Evolutionary conservation across 2,888 invertebrate species (phyloP).

Genomic region (Willowsia nigromaculata): DNA sequence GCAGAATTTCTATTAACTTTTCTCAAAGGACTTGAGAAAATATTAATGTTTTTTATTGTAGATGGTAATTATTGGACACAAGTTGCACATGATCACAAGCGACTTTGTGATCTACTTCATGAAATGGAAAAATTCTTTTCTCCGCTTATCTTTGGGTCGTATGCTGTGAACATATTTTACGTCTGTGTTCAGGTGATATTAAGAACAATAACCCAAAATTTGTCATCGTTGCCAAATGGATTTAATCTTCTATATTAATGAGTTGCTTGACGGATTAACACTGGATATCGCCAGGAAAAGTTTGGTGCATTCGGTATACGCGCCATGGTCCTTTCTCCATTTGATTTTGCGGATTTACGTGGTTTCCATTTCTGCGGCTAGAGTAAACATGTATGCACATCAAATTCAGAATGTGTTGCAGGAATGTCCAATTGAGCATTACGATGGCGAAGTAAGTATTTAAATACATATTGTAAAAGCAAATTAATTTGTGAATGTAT

Average conservation of each 20-base stretch:
- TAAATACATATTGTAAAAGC: too few relatives aligned
- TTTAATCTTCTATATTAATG: too few relatives aligned
- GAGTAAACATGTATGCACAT: constrained; percentile 60
- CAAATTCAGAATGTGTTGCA: constrained; percentile 50
- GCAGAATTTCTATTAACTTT: not conserved
- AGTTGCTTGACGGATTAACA: constrained; percentile 41
- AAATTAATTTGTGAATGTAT: not conserved
- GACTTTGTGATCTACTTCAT: constrained; percentile 55
- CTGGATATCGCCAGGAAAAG: constrained; percentile 28
- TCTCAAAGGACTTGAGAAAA: not conserved
- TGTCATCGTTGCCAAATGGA: too few relatives aligned
- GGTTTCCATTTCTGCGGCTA: constrained; percentile 56
- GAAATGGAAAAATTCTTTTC: constrained; percentile 63
- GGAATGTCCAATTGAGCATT: constrained; percentile 67
- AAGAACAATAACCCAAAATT: too few relatives aligned
- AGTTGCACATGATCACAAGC: constrained; percentile 68
- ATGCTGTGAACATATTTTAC: constrained; percentile 67
- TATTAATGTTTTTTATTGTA: constrained; percentile 8
- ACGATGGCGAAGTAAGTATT: constrained; percentile 63
- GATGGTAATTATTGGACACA: constrained; percentile 70
- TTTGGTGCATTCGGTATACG: constrained; percentile 55
- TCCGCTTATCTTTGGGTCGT: constrained; percentile 68
- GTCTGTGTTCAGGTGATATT: constrained; percentile 73
- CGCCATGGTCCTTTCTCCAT: constrained; percentile 71
- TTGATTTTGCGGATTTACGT: constrained; percentile 60